Conservation (phyloP, 2,888 invertebrate species). For the Clivina fossor region DNA sequence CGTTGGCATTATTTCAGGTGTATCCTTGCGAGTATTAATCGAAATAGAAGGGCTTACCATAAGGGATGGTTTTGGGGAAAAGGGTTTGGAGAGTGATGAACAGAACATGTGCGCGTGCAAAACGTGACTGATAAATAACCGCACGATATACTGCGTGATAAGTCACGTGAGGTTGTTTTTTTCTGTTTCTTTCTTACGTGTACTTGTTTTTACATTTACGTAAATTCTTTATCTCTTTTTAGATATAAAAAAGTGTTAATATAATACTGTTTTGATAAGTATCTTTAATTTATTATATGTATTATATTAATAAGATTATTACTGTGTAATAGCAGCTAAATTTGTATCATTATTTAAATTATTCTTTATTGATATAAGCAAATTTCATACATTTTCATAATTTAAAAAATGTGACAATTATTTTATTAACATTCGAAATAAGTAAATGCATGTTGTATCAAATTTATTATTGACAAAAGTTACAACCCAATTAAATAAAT, state of each 20-base stretch:
- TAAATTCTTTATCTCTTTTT: not conserved
- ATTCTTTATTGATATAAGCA: no score
- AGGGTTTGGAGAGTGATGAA: not conserved
- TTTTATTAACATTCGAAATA: no score
- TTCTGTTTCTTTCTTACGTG: not conserved
- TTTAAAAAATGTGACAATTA: no score
- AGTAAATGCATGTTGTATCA: no score
- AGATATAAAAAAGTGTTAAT: not conserved
- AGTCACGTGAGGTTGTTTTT: slow-evolving; percentile 5
- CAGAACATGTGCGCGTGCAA: slow-evolving; percentile 9
- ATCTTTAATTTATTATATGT: not conserved
- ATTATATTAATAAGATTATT: not conserved
- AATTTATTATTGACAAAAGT: no score
- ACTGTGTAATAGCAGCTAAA: no score
- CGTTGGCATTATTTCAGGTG: slow-evolving; percentile 29
- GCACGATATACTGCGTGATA: slow-evolving; percentile 15
- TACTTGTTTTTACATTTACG: not conserved
- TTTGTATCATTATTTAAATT: no score
- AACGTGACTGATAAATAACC: slow-evolving; percentile 21
- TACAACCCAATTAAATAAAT: no score
- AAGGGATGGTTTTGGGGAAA: no score
- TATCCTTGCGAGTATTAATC: not conserved
- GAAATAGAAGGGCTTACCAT: not conserved
- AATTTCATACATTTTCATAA: no score
- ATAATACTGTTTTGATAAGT: no score